Evolutionary conservation across 2,888 invertebrate species (phyloP), one percentile per base, ranked within the genome.

Genomic region (Eupithecia subfuscata): DNA sequence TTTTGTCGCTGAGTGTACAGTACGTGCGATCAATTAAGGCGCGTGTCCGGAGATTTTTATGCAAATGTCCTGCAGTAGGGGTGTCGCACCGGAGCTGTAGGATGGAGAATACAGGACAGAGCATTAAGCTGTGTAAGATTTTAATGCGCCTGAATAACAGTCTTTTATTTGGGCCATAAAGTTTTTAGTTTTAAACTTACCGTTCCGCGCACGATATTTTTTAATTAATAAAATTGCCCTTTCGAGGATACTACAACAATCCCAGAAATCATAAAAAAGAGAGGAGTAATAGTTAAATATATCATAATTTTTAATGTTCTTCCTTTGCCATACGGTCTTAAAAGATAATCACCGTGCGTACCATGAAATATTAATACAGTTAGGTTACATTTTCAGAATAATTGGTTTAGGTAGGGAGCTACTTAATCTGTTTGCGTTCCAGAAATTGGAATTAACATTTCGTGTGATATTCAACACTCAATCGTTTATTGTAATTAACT

Each of bases 41-140:
- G 88, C 89, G 90, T 91, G 92, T 91, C 87, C 82, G 79, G 82
- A 89, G 89, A 92, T 93, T 93, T 92, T 92, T 92, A 93, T 93
- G 93, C 90, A 88, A 93, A 93, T 93, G 87, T 77, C 63, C 73
- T 69, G 73, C 74, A 9, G 18, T 74, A 82, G 79, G 81, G 81
- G 30, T 79, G 80, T 11, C 79, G 16, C 71, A 37, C 22, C 4
- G n/a, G 52, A 11, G 2, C 11, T 11, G 11, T 56, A n/a, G n/a
- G 2, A 2, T 4, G n/a, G n/a, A 11, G 52, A 22, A 56, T 56
- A 60, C 12, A 60, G 5, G 14, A 22, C 12, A 60, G 6, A 25
- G 25, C 30, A 18, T 34, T 18, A 34, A 64, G 2, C 52, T 11
- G 11, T 9, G n/a, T n/a, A n/a, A 9, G 22, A 56, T 52, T 52